Evolutionary conservation across 2,113 vertebrate species (phyloP).

Genomic region (Daboia siamensis): DNA sequence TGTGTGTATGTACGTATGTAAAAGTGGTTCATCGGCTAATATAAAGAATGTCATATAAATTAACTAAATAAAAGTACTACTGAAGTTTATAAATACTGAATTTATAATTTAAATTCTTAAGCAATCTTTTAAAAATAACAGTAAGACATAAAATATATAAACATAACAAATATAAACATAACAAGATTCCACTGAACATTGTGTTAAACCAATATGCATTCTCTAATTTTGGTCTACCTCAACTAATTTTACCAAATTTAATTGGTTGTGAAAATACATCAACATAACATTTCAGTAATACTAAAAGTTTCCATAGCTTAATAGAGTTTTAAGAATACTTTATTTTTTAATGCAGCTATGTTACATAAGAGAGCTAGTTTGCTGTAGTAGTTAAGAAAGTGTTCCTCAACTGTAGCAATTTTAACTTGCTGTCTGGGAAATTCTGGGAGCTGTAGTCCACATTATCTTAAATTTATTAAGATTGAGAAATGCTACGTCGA

Average conservation of each 20-base stretch:
- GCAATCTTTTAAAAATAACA: not conserved
- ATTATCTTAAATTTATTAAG: too few relatives aligned
- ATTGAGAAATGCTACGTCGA: too few relatives aligned
- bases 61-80: not conserved
- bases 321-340: not conserved
- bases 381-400: too few relatives aligned
- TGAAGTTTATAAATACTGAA: not conserved
- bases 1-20: not conserved
- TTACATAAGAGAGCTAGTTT: not conserved
- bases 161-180: not conserved
- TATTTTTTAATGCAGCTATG: not conserved
- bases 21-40: not conserved
- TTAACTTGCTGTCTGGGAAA: too few relatives aligned
- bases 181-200: not conserved
- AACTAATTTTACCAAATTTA: conserved; percentile 47
- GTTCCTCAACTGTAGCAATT: too few relatives aligned
- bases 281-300: conserved; percentile 10
- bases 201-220: not conserved
- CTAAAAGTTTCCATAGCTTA: not conserved
- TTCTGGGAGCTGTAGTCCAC: too few relatives aligned
- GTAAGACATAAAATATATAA: not conserved
- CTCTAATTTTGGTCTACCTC: conserved; percentile 34
- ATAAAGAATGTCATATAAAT: not conserved
- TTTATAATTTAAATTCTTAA: not conserved
- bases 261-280: conserved; percentile 3